Conservation (phyloP, 35 echinoderm and acorn worm genomes). For the Ophioderma brevispina region DNA sequence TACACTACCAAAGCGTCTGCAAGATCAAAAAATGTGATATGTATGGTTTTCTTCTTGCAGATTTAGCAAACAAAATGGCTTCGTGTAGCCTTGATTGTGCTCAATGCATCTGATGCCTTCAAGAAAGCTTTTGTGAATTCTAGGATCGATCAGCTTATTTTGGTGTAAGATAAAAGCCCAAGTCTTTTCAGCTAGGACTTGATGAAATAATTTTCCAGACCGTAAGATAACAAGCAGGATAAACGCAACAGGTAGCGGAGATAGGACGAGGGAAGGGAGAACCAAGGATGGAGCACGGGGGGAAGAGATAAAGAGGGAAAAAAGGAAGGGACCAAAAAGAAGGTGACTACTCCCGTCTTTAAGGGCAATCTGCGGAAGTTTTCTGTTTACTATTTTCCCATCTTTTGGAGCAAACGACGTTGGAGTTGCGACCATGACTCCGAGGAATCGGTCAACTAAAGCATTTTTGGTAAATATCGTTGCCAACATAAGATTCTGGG, state of each 20-base stretch:
- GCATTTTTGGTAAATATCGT: background rate
- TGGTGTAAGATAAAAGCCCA: background rate
- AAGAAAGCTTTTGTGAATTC: background rate
- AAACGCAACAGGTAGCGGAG: too few relatives aligned
- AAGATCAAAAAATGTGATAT: slow-evolving; percentile 36
- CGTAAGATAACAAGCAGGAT: too few relatives aligned
- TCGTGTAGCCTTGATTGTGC: slow-evolving; percentile 17
- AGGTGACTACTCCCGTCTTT: too few relatives aligned
- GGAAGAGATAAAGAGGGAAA: too few relatives aligned
- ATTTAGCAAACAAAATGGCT: background rate
- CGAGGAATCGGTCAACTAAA: background rate
- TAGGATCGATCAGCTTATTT: slow-evolving; percentile 38
- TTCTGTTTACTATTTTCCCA: background rate
- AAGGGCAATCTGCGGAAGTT: slow-evolving; percentile 35
- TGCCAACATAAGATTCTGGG: background rate
- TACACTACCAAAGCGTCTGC: slow-evolving; percentile 17
- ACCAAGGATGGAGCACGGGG: too few relatives aligned
- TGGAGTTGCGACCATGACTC: background rate
- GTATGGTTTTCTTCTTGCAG: background rate
- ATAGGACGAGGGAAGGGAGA: too few relatives aligned
- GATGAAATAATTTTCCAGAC: slow-evolving; percentile 44
- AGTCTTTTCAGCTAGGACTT: slow-evolving; percentile 17
- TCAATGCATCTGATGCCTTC: slow-evolving; percentile 25
- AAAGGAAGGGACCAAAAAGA: too few relatives aligned
- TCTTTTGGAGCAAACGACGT: background rate